phyloP scores from a whole-genome alignment of 2,113 vertebrate genomes.

The Calyptomena viridis region DNA sequence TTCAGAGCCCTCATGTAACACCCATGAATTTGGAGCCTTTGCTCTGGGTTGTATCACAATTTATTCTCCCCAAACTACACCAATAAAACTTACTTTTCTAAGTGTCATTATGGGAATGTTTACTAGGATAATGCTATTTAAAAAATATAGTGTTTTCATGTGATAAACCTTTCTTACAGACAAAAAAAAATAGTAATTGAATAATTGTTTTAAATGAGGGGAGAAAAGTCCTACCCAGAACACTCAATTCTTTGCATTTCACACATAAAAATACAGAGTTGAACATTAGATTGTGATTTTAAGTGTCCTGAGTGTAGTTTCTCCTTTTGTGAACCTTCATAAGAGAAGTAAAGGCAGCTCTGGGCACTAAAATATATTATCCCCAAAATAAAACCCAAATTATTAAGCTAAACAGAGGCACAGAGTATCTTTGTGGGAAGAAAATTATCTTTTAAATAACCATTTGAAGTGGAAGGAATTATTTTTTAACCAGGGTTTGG shows the following conservation, averaged over 20 bases:
- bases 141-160: background rate
- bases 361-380: background rate
- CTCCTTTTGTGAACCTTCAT: background rate
- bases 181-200: background rate
- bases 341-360: background rate
- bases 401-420: background rate
- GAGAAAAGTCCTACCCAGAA: background rate
- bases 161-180: background rate
- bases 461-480: background rate
- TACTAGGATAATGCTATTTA: background rate
- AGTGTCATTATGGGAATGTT: background rate
- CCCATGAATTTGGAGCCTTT: background rate
- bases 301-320: background rate
- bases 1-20: background rate
- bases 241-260: background rate
- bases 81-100: background rate
- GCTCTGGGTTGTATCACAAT: background rate
- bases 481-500: background rate
- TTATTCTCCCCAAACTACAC: background rate
- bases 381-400: background rate
- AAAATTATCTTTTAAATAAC: background rate
- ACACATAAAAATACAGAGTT: background rate
- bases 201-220: background rate
- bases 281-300: background rate
- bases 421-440: background rate